These are phyloP conservation scores for Turritopsis rubra DNA, from an alignment of 30 jellyfish, hydroid and myxozoan species.

Conservation along the genomic window DNA sequence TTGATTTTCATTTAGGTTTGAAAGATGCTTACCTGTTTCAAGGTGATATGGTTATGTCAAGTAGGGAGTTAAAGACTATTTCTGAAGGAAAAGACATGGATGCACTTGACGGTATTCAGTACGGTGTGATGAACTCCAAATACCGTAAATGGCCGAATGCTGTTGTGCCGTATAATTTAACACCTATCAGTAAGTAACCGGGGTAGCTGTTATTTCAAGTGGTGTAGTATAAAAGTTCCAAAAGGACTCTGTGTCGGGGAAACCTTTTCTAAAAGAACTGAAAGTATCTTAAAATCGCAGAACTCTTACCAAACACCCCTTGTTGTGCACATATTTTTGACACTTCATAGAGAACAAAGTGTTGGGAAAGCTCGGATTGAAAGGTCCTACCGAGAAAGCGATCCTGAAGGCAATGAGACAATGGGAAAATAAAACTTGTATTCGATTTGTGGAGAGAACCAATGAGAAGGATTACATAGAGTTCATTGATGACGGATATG, in stretches of 20 bases:
- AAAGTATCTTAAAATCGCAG: too few relatives aligned
- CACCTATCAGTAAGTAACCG: background rate
- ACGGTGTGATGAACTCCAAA: slow-evolving; percentile 47
- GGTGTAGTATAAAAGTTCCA: background rate
- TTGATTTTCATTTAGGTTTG: slow-evolving; percentile 15
- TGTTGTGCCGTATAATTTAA: slow-evolving; percentile 48
- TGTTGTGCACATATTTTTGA: too few relatives aligned
- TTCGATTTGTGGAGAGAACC: slow-evolving; percentile 63
- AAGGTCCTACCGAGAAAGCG: slow-evolving; percentile 79
- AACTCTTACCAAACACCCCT: too few relatives aligned
- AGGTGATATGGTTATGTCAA: slow-evolving; percentile 87
- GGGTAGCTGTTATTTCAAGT: background rate
- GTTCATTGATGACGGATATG: slow-evolving; percentile 71
- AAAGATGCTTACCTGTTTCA: slow-evolving; percentile 68
- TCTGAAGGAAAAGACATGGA: slow-evolving; percentile 65
- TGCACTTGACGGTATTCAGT: slow-evolving; percentile 16
- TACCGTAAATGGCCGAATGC: slow-evolving; percentile 73
- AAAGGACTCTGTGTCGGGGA: too few relatives aligned
- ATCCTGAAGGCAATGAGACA: slow-evolving; percentile 61
- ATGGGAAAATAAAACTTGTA: slow-evolving; percentile 77
- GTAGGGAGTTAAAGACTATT: slow-evolving; percentile 48
- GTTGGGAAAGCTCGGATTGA: slow-evolving; percentile 48
- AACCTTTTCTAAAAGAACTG: too few relatives aligned
- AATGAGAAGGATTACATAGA: slow-evolving; percentile 59
- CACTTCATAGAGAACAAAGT: slow-evolving; percentile 46